These are phyloP conservation scores for Anas platyrhynchos DNA, from an alignment of 2,113 vertebrate species.

Conservation along the genomic window DNA sequence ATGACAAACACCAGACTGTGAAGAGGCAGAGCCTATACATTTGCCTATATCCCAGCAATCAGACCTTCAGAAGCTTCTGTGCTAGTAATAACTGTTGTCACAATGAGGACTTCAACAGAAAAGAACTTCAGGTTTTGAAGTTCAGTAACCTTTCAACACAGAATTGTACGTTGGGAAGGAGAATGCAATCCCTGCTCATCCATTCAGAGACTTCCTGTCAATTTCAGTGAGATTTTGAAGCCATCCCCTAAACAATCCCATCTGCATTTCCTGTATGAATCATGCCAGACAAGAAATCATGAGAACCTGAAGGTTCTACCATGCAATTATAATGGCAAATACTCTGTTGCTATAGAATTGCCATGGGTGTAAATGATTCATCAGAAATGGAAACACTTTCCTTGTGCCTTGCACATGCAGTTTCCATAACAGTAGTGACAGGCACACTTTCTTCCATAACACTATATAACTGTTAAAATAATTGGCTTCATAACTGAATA, in stretches of 20 bases:
- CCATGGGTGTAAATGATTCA: not conserved
- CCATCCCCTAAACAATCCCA: not conserved
- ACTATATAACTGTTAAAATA: not conserved
- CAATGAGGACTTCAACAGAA: not conserved
- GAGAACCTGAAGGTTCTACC: not conserved
- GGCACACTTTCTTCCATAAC: not conserved
- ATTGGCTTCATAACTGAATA: not conserved
- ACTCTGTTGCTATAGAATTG: not conserved
- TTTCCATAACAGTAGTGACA: not conserved
- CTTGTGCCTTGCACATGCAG: not conserved
- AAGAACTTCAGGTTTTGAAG: not conserved
- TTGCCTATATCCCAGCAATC: not conserved
- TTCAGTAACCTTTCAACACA: not conserved
- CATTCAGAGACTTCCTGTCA: not conserved
- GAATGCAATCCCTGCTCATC: not conserved
- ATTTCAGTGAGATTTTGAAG: constrained; percentile 5
- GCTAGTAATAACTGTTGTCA: not conserved
- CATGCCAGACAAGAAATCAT: not conserved
- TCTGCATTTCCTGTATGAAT: not conserved
- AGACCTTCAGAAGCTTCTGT: not conserved
- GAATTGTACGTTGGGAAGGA: not conserved
- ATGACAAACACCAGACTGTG: not conserved
- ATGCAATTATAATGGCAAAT: constrained; percentile 21
- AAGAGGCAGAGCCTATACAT: not conserved
- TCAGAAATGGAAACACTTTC: not conserved